Evolutionary conservation across 1,140 invertebrate species (phyloP).

Genomic region (Psilanteris sp.): DNA sequence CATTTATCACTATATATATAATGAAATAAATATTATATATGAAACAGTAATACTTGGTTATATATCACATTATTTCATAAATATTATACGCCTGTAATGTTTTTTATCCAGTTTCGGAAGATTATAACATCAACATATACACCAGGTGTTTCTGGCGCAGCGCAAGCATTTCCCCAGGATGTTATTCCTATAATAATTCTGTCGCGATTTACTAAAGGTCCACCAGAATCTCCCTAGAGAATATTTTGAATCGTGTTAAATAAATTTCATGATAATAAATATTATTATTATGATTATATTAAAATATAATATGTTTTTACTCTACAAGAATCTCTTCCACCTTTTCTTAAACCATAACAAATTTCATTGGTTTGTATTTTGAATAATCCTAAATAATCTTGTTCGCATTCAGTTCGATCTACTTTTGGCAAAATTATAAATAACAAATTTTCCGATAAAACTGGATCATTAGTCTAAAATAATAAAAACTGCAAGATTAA

Average conservation of each 20-base stretch:
- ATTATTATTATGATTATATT: too few species aligned
- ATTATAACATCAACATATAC: slow-evolving; percentile 25
- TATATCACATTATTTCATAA: neutral
- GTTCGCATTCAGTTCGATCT: slow-evolving; percentile 12
- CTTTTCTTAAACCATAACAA: slow-evolving; percentile 40
- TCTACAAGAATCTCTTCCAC: slow-evolving; percentile 49
- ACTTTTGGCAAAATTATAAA: slow-evolving; percentile 52
- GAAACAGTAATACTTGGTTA: too few species aligned
- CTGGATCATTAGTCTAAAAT: slow-evolving; percentile 22
- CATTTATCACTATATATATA: too few species aligned
- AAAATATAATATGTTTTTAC: too few species aligned
- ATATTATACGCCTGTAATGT: slow-evolving; percentile 12
- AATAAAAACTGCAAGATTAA: too few species aligned
- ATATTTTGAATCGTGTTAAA: too few species aligned
- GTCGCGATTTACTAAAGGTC: slow-evolving; percentile 44
- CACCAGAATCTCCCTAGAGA: slow-evolving; percentile 62
- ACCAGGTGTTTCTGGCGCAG: slow-evolving; percentile 8
- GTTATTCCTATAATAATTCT: slow-evolving; percentile 45
- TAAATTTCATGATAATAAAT: too few species aligned
- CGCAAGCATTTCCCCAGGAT: slow-evolving; percentile 42
- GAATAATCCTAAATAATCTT: slow-evolving; percentile 29
- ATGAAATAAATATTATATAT: too few species aligned
- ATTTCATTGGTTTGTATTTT: slow-evolving; percentile 41
- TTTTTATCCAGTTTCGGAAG: slow-evolving; percentile 43
- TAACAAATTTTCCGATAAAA: slow-evolving; percentile 35